Evolutionary conservation across 2,113 vertebrate species (phyloP).

Genomic region (Cichladusa arquata): DNA sequence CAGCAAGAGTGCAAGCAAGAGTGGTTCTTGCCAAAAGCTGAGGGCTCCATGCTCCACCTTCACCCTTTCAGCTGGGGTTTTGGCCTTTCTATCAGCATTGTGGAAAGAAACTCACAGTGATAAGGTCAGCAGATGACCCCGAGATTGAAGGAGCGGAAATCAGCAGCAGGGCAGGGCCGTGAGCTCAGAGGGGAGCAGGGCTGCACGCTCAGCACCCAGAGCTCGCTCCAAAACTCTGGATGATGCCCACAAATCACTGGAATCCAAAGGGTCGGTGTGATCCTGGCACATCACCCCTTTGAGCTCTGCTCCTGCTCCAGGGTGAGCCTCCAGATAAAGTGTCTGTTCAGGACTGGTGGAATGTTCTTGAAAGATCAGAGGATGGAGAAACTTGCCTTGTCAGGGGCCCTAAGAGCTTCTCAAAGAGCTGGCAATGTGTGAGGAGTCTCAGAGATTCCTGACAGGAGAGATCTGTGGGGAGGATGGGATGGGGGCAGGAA

Average conservation of each 20-base stretch:
- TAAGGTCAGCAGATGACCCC: background rate
- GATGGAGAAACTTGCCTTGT: background rate
- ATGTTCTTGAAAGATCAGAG: background rate
- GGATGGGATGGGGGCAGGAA: background rate
- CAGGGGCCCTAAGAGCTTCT: background rate
- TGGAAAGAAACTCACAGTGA: background rate
- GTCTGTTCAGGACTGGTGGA: background rate
- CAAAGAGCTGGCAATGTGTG: background rate
- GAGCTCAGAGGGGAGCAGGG: background rate
- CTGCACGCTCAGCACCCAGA: fast-evolving
- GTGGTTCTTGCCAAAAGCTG: background rate
- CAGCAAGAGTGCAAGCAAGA: background rate
- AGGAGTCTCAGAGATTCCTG: background rate
- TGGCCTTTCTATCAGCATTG: background rate
- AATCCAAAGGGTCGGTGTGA: fast-evolving
- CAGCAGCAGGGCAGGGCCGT: background rate
- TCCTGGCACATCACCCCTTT: background rate
- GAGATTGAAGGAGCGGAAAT: background rate
- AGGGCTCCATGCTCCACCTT: background rate
- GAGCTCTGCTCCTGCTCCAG: background rate
- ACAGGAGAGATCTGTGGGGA: background rate
- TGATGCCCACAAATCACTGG: background rate
- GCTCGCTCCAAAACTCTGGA: background rate
- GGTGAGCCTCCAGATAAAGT: background rate
- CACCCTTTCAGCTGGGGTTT: background rate